Evolutionary conservation across 2,888 invertebrate species (phyloP), one percentile per base, ranked within the genome.

Genomic region (Timema cristinae): DNA sequence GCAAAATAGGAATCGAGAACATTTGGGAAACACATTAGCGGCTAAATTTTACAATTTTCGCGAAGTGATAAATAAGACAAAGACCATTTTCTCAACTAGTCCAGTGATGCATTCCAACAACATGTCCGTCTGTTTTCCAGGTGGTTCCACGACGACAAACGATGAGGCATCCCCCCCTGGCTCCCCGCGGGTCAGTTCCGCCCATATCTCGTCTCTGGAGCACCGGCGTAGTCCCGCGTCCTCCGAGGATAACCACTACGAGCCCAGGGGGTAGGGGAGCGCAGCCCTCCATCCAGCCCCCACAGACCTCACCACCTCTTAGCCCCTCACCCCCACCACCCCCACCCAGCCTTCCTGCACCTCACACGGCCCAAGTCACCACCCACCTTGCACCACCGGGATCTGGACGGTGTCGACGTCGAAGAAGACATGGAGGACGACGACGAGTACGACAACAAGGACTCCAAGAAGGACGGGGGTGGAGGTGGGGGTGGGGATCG

Each of bases 141-240:
- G 90, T 81, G 90, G 90, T 78, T 91, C 90, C 0, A 88, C 82
- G 74, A 85, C 86, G 69, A 84, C 90, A 84, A 83, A 90, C 86
- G 83, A 91, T 66, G 80, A 80, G 68, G 77, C 77, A 51, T 79
- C 89, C 71, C 86, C 88, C 2, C 88, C 90, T 50, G 84, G 86
- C 69, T 90, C 90, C 50, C 89, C 90, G 1, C 82, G 79, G 49
- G 79, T 80, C 50, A 78, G 78, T 68, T 78, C 77, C 73, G 77
- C 76, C 63, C 73, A 59, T 56, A 69, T 67, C 15, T 72, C 61
- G 15, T 50, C 71, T 6, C 15, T 48, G n/a, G 71, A 72, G 48
- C 66, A 67, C 50, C 74, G 73, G 10, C 74, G 74, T 15, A 74
- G 73, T 52, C 72, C 74, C 11, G 68, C 76, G 6, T 72, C 74